Evolutionary conservation across 1,140 invertebrate species (phyloP).

Genomic region (Belonocnema kinseyi): DNA sequence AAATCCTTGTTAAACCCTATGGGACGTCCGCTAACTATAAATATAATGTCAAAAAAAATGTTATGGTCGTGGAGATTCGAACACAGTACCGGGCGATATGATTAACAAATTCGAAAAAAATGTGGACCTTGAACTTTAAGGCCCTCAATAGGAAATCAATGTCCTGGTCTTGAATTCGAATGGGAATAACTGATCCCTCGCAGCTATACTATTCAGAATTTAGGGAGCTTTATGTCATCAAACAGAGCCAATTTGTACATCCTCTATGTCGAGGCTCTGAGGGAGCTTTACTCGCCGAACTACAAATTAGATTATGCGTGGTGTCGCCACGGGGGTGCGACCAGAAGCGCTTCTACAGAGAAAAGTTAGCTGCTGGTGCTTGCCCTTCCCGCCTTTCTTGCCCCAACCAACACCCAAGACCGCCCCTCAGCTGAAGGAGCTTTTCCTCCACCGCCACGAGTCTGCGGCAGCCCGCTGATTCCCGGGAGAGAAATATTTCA

Average conservation of each 20-base stretch:
- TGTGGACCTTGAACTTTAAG: too few species aligned
- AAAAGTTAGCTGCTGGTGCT: constrained; percentile 46
- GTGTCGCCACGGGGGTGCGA: constrained; percentile 46
- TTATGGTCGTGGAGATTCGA: too few species aligned
- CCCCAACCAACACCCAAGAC: background rate
- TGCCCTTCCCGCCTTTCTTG: background rate
- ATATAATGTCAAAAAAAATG: too few species aligned
- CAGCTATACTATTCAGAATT: too few species aligned
- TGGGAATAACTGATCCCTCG: too few species aligned
- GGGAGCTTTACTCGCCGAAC: constrained; percentile 36
- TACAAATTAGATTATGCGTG: constrained; percentile 56
- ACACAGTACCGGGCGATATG: too few species aligned
- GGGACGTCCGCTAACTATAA: too few species aligned
- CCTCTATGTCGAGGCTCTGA: background rate
- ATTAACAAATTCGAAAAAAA: too few species aligned
- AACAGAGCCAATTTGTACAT: constrained; percentile 37
- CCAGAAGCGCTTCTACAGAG: constrained; percentile 34
- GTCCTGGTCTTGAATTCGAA: too few species aligned
- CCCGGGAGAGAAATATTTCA: constrained; percentile 51
- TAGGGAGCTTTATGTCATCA: constrained; percentile 31
- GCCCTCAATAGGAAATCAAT: too few species aligned
- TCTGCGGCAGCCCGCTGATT: constrained; percentile 38
- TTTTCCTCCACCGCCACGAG: background rate
- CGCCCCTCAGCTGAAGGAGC: background rate
- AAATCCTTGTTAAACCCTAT: too few species aligned